phyloP scores from a whole-genome alignment of 2,888 invertebrate species.

The Clitarchus hookeri region DNA sequence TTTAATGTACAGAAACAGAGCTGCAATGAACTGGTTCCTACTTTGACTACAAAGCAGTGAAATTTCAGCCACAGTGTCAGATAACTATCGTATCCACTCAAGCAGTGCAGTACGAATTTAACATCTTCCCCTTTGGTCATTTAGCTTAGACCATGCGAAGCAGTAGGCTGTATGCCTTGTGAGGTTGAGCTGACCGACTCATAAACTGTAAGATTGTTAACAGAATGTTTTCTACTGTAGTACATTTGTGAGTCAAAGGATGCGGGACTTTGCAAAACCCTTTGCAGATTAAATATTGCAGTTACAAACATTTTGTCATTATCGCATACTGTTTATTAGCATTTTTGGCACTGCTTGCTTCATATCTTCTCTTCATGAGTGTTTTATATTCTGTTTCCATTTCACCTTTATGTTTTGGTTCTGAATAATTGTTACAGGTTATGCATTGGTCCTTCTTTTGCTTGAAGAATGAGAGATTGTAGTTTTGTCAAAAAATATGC shows the following conservation, averaged over 20 bases:
- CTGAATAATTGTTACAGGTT: conserved; percentile 19
- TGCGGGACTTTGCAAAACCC: conserved; percentile 12
- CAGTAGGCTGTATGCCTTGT: neutral
- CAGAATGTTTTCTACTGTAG: conserved; percentile 20
- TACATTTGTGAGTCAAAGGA: conserved; percentile 3
- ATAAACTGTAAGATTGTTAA: conserved; percentile 23
- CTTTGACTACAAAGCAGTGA: neutral
- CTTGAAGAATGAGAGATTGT: conserved; percentile 22
- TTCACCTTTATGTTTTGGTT: neutral
- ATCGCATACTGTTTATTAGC: neutral
- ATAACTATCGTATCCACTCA: neutral
- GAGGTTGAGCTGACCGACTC: conserved; percentile 15
- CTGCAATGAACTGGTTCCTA: neutral
- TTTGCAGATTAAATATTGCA: conserved; percentile 16
- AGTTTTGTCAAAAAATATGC: neutral
- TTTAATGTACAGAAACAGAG: neutral
- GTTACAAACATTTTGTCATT: conserved; percentile 3
- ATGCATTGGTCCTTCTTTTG: conserved; percentile 20
- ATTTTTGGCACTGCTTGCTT: neutral
- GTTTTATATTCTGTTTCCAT: conserved; percentile 7
- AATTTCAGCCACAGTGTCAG: neutral
- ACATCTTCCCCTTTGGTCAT: conserved; percentile 20
- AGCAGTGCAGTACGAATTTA: too few relatives aligned
- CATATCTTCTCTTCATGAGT: conserved; percentile 6
- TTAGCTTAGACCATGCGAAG: conserved; percentile 20